phyloP scores from a whole-genome alignment of 1,140 invertebrate genomes.

The Leptinotarsa defecta region DNA sequence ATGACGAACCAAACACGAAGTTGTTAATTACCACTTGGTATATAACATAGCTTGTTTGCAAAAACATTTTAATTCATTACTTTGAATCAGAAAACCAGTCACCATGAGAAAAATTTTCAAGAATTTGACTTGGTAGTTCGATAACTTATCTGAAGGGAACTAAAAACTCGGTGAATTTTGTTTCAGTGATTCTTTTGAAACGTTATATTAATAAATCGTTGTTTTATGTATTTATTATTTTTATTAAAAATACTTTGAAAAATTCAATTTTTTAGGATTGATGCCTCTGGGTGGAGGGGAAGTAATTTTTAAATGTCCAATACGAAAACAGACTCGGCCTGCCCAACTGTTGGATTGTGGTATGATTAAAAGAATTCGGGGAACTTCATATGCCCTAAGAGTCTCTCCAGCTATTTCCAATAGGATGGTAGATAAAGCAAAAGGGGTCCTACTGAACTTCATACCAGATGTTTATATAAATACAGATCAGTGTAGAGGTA shows the following conservation, averaged over 20 bases:
- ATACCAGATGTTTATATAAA: constrained; percentile 95
- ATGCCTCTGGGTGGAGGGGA: constrained; percentile 90
- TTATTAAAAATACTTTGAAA: not conserved
- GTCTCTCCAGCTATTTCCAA: constrained; percentile 91
- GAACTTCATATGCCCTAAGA: constrained; percentile 83
- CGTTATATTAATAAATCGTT: too few species aligned
- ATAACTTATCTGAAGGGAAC: too few species aligned
- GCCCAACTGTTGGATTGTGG: constrained; percentile 77
- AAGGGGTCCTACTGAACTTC: constrained; percentile 88
- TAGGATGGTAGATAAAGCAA: constrained; percentile 89
- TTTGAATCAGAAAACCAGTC: too few species aligned
- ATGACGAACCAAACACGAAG: too few species aligned
- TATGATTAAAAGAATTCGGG: constrained; percentile 92
- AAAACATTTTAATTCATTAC: too few species aligned
- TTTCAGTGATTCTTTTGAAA: too few species aligned
- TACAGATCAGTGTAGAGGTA: constrained; percentile 87
- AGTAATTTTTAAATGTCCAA: constrained; percentile 86
- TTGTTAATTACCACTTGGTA: too few species aligned
- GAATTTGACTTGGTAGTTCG: too few species aligned
- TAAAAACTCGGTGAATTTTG: too few species aligned
- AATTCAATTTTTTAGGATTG: constrained; percentile 54
- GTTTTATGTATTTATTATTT: too few species aligned
- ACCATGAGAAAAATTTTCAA: too few species aligned
- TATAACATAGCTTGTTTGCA: too few species aligned
- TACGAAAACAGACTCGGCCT: constrained; percentile 63